Base-by-base conservation (phyloP, 2,888 invertebrate species). In the Euproctis similis region DNA sequence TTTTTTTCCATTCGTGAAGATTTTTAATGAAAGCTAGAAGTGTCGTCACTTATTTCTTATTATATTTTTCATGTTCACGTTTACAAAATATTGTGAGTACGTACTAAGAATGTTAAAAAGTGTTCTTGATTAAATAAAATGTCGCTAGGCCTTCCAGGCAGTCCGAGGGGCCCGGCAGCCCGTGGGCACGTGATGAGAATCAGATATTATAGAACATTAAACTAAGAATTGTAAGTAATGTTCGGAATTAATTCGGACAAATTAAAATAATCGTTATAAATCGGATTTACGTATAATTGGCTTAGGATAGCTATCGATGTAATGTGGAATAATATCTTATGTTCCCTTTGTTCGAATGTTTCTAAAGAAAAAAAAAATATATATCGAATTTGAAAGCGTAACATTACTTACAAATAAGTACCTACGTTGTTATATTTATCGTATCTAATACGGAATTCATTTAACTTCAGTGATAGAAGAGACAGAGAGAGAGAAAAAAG, bases 111-210 rank as follows among this genome's bases (percentile, higher is more conserved):
- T 81, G 65, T 72, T 78, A 80, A 82, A 81, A 78, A 76, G 72
- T 74, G 66, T 60, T 62, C 71, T 72, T 81, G 80, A 81, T 82
- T 80, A 80, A 81, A 82, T 80, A 81, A 76, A 81, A 71, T 66
- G 80, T 72, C 74, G 68, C 66, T 50, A 53, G 52, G 53, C 53
- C 52, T 42, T 6, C 14, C 4, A 14, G 14, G 4, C 14, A 14
- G 14, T 14, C 49, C 46, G 45, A 42, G 50, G 64, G 58, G 52
- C 39, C 44, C 43, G 59, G 53, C 55, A 59, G 46, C 26, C n/a
- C 44, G 27, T 40, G 28, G 39, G 55, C 48, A 62, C 77, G 78
- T 78, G 81, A 70, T 59, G 46, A 40, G 77, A 71, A 75, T 80
- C 54, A 51, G 53, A 47, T 49, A 65, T 58, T 52, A 61, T 35